Percentiles rank a stretch among this genome's conserved stretches.
Conservation (phyloP, 2,113 vertebrate species). For the Chrysemys picta region DNA sequence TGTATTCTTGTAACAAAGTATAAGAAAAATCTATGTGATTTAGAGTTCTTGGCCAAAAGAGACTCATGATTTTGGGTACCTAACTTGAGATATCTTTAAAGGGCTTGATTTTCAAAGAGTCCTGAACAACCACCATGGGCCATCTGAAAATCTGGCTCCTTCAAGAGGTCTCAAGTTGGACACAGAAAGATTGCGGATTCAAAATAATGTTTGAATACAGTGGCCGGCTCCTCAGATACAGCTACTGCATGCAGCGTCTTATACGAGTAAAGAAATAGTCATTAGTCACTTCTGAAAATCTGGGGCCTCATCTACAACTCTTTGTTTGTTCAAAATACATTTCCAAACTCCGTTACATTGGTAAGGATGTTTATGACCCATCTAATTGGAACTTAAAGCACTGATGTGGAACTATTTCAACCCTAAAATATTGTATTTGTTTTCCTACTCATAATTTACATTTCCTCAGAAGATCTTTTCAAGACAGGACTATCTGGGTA, state of each 20-base stretch:
- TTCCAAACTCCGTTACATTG: not conserved
- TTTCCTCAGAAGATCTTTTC: not conserved
- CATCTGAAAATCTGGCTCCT: not conserved
- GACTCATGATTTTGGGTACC: not conserved
- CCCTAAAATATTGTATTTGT: not conserved
- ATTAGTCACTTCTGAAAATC: not conserved
- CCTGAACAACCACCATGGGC: not conserved
- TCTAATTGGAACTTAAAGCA: not conserved
- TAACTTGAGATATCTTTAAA: not conserved
- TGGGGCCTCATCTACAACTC: not conserved
- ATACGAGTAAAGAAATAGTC: not conserved
- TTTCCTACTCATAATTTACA: not conserved
- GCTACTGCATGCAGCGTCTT: not conserved
- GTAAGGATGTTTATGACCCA: not conserved
- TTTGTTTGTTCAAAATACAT: not conserved
- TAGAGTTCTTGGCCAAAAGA: not conserved
- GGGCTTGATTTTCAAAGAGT: not conserved
- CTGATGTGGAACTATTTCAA: not conserved
- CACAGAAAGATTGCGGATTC: not conserved
- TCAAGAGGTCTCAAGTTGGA: not conserved
- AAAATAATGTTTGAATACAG: not conserved
- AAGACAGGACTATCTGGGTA: not conserved
- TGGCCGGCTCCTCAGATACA: not conserved
- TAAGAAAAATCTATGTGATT: slow-evolving; percentile 9
- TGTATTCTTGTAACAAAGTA: slow-evolving; percentile 73